A percentile compares a stretch with the other conserved stretches of the same genome.
Evolutionary conservation across 2,888 invertebrate genomes (phyloP).

Genomic region (Molorchus minor): DNA sequence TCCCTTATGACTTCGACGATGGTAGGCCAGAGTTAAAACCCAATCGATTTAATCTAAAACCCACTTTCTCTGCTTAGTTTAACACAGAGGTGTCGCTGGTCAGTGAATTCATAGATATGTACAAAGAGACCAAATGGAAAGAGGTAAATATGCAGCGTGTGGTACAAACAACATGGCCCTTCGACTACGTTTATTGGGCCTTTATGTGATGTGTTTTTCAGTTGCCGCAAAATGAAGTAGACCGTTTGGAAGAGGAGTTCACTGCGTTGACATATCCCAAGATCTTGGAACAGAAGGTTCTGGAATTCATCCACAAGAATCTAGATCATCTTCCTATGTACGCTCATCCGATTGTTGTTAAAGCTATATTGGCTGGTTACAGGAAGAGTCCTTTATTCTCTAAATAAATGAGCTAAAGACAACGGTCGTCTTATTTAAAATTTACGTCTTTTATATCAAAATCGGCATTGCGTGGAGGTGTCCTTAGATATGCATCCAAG

Average conservation of each 20-base stretch:
- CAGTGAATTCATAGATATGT: slow-evolving; percentile 48
- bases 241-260: slow-evolving; percentile 50
- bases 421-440: no score
- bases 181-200: neutral
- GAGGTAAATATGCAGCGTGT: no score
- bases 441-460: no score
- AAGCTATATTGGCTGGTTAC: slow-evolving; percentile 51
- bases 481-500: no score
- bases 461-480: no score
- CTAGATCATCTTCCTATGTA: slow-evolving; percentile 58
- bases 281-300: slow-evolving; percentile 51
- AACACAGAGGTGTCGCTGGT: slow-evolving; percentile 46
- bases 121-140: slow-evolving; percentile 52
- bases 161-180: no score
- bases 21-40: slow-evolving; percentile 25
- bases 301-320: slow-evolving; percentile 56
- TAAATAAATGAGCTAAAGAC: slow-evolving; percentile 25
- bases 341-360: slow-evolving; percentile 55
- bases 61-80: slow-evolving; percentile 38
- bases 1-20: slow-evolving; percentile 44
- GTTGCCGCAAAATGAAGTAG: slow-evolving; percentile 47
- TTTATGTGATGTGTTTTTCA: slow-evolving; percentile 38
- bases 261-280: slow-evolving; percentile 48
- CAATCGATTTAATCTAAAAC: neutral
- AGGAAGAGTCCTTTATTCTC: slow-evolving; percentile 56